These are phyloP conservation scores for Cepaea nemoralis DNA, from an alignment of 1,140 invertebrate species.

Conservation along the genomic window DNA sequence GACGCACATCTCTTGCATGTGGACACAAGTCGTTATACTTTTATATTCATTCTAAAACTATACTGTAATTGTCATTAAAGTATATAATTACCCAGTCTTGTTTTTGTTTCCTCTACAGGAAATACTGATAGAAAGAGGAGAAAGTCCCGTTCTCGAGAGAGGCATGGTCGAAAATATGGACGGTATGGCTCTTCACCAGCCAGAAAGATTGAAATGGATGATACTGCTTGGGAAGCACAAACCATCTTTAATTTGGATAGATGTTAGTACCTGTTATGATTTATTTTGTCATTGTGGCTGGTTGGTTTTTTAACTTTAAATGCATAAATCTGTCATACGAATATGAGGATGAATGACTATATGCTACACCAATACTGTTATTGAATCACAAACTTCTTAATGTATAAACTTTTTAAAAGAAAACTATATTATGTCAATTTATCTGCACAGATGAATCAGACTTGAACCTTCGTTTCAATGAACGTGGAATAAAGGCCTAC, in stretches of 20 bases:
- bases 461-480: constrained; percentile 86
- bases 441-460: constrained; percentile 85
- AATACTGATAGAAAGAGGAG: constrained; percentile 46
- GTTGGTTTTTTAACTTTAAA: no score
- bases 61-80: no score
- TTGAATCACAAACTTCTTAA: no score
- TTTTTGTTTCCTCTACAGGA: not conserved
- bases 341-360: no score
- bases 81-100: no score
- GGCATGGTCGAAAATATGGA: constrained; percentile 38
- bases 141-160: constrained; percentile 52
- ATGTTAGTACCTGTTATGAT: constrained; percentile 80
- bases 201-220: constrained; percentile 73
- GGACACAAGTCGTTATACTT: no score
- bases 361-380: no score
- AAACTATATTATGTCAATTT: no score
- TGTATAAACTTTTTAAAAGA: no score
- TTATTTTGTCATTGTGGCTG: not conserved
- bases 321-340: no score
- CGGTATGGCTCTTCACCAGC: constrained; percentile 1
- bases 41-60: no score
- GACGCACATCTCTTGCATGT: no score
- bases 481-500: constrained; percentile 81
- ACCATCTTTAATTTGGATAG: constrained; percentile 85
- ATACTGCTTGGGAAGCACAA: constrained; percentile 83